Percentiles rank a stretch among this genome's conserved stretches.
These are phyloP conservation scores for Phaedon cochleariae DNA, from an alignment of 2,888 invertebrate genomes.

Conservation along the genomic window DNA sequence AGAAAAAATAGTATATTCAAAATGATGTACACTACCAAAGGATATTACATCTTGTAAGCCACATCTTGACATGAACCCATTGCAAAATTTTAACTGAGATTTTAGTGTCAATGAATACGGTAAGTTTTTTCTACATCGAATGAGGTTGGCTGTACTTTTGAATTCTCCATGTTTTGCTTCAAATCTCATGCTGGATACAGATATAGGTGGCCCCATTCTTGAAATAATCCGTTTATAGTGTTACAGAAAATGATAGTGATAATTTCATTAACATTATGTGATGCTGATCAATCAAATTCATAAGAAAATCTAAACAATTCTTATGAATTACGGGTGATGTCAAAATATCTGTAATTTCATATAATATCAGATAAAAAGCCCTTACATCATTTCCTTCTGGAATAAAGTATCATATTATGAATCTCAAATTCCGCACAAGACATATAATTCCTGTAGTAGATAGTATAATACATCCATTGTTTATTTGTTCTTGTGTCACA, in stretches of 20 bases:
- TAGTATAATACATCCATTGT: too few relatives aligned
- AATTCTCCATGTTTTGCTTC: neutral
- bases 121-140: neutral
- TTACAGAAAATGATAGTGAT: too few relatives aligned
- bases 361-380: too few relatives aligned
- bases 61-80: too few relatives aligned
- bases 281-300: neutral
- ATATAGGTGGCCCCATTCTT: neutral
- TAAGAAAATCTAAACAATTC: neutral
- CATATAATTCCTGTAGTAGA: too few relatives aligned
- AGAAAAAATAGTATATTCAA: neutral
- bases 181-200: neutral
- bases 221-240: too few relatives aligned
- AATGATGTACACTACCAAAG: neutral
- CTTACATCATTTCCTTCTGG: too few relatives aligned
- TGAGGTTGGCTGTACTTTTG: neutral
- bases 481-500: too few relatives aligned
- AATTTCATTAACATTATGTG: neutral
- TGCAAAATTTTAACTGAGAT: neutral
- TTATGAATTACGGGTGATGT: neutral
- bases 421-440: too few relatives aligned
- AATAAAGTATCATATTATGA: too few relatives aligned
- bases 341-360: too few relatives aligned
- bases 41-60: neutral
- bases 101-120: neutral